These are phyloP conservation scores for Melanotaenia parkinsoni DNA, from an alignment of 2,797 vertebrate genomes.

Conservation along the genomic window DNA sequence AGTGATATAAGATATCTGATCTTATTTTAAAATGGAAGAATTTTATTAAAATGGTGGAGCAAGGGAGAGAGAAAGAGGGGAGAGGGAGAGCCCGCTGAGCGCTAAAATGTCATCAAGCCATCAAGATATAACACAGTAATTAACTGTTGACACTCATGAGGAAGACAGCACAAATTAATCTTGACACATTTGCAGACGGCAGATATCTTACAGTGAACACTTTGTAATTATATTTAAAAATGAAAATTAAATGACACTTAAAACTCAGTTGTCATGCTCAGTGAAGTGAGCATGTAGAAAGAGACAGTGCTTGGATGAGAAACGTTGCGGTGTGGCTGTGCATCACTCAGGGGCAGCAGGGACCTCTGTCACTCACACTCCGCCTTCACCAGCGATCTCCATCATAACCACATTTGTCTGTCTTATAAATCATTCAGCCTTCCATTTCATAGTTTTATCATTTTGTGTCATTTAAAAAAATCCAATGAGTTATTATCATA, in stretches of 20 bases:
- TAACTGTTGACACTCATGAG: constrained; percentile 99
- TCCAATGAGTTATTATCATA: constrained; percentile 10
- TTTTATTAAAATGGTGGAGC: constrained; percentile 83
- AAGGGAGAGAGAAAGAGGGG: constrained; percentile 65
- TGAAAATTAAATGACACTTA: constrained; percentile 99
- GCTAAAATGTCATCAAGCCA: constrained; percentile 98
- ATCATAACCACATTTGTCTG: constrained; percentile 60
- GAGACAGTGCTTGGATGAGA: constrained; percentile 85
- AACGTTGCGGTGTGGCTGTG: constrained; percentile 43
- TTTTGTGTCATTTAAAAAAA: constrained; percentile 28
- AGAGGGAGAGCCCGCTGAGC: constrained; percentile 84
- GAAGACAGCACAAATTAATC: constrained; percentile 99
- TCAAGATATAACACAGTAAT: constrained; percentile 99
- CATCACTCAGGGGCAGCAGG: constrained; percentile 52
- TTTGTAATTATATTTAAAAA: constrained; percentile 99
- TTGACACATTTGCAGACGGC: constrained; percentile 99
- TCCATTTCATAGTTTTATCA: constrained; percentile 25
- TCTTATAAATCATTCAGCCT: constrained; percentile 56
- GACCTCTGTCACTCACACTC: constrained; percentile 53
- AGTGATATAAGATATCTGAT: constrained; percentile 86
- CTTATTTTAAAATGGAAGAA: constrained; percentile 86
- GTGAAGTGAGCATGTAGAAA: constrained; percentile 91
- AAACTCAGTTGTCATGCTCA: constrained; percentile 99
- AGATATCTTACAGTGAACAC: constrained; percentile 99
- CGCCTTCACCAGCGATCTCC: constrained; percentile 47